These are phyloP conservation scores for Carassius auratus DNA, from an alignment of 2,113 vertebrate species.

Conservation along the genomic window DNA sequence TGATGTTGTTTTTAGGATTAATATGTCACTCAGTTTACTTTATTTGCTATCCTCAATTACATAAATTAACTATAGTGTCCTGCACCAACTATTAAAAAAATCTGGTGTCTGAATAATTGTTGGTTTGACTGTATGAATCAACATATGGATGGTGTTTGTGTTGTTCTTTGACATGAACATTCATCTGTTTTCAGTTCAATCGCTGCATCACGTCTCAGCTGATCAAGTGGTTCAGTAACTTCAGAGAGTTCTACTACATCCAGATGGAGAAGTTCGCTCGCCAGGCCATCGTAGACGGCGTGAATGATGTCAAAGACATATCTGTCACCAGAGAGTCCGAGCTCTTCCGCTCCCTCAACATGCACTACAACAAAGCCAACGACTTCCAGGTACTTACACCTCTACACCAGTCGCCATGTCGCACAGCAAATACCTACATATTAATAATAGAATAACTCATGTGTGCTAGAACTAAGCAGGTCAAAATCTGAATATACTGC, in stretches of 20 bases:
- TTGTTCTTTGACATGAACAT: too few species aligned
- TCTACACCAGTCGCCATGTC: background rate
- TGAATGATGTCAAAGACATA: constrained; percentile 78
- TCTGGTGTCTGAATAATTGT: too few species aligned
- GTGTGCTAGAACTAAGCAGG: background rate
- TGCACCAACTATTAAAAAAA: too few species aligned
- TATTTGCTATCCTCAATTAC: too few species aligned
- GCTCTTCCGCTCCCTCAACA: constrained; percentile 90
- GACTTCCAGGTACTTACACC: constrained; percentile 86
- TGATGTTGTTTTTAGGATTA: too few species aligned
- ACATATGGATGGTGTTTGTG: background rate
- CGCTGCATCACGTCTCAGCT: constrained; percentile 97
- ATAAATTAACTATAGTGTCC: too few species aligned
- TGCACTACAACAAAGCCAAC: constrained; percentile 95
- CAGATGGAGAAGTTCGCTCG: constrained; percentile 98
- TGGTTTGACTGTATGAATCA: background rate
- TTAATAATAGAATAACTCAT: too few species aligned
- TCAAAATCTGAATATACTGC: too few species aligned
- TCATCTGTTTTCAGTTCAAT: constrained; percentile 83
- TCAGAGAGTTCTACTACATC: constrained; percentile 98
- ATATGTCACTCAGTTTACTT: too few species aligned
- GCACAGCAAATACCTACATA: too few species aligned
- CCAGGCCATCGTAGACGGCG: constrained; percentile 86
- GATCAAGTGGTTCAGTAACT: constrained; percentile 99
- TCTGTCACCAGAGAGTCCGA: constrained; percentile 87